These are phyloP conservation scores for Oreochromis aureus DNA, from an alignment of 2,113 vertebrate species.

Conservation along the genomic window DNA sequence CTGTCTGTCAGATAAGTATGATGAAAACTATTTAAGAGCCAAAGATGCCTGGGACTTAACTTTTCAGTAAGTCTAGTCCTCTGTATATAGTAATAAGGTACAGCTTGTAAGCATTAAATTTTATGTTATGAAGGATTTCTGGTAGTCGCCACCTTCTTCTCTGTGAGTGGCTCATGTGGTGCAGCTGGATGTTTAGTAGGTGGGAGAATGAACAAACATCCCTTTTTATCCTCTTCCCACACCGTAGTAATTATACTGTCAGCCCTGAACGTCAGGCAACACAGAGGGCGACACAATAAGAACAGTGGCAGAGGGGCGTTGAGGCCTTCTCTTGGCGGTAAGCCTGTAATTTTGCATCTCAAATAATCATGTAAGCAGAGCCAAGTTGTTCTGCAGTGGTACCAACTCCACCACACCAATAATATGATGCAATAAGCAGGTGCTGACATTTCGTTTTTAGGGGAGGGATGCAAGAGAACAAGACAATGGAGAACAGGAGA, in stretches of 20 bases:
- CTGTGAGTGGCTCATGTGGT: constrained; percentile 21
- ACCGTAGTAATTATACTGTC: constrained; percentile 84
- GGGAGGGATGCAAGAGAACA: not conserved
- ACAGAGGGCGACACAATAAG: constrained; percentile 71
- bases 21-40: not conserved
- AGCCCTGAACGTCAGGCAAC: constrained; percentile 67
- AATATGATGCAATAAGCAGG: constrained; percentile 65
- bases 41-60: not conserved
- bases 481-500: not conserved
- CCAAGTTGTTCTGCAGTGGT: constrained; percentile 54
- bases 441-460: constrained; percentile 28
- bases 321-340: constrained; percentile 67
- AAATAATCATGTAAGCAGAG: constrained; percentile 75
- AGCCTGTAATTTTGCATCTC: constrained; percentile 79
- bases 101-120: not conserved
- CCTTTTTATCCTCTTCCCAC: constrained; percentile 76
- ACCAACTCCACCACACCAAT: constrained; percentile 24
- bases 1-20: not conserved
- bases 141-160: not conserved
- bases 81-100: not conserved
- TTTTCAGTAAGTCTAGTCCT: not conserved
- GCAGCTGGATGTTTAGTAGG: constrained; percentile 82
- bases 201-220: constrained; percentile 71
- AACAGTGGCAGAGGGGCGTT: constrained; percentile 70
- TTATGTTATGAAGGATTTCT: not conserved